Conservation (phyloP, 2,888 invertebrate species). For the Apodemia mormo region DNA sequence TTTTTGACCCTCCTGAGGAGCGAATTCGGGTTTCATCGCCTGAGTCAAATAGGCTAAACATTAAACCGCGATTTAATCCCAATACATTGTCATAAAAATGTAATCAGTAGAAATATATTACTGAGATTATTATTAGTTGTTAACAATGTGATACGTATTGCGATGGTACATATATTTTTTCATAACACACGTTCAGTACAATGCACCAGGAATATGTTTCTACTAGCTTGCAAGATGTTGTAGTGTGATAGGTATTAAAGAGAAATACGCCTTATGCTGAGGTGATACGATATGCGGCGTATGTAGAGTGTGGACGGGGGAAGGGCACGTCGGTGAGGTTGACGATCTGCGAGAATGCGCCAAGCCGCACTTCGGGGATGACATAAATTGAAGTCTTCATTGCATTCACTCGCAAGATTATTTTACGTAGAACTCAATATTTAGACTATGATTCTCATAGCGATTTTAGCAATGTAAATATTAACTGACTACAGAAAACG, state of each 20-base stretch:
- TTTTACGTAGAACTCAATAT: conserved; percentile 21
- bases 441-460: neutral
- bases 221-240: conserved; percentile 27
- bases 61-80: neutral
- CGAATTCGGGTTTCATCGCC: neutral
- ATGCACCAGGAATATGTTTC: conserved; percentile 42
- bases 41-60: neutral
- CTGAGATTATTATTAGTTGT: neutral
- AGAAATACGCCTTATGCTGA: conserved; percentile 46
- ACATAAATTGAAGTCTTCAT: conserved; percentile 66
- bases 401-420: conserved; percentile 38
- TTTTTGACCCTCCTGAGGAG: too few relatives aligned
- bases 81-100: neutral
- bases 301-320: conserved; percentile 46
- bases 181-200: conserved; percentile 46
- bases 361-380: conserved; percentile 60
- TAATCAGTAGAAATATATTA: neutral
- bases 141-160: conserved; percentile 22
- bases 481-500: too few relatives aligned
- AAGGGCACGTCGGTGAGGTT: conserved; percentile 61
- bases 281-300: conserved; percentile 42
- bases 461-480: neutral
- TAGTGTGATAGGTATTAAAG: conserved; percentile 26
- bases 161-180: conserved; percentile 45
- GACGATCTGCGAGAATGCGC: conserved; percentile 74